Evolutionary conservation across 2,113 vertebrate species (phyloP), one percentile per base, ranked within the genome.

Genomic region (Tachysurus fulvidraco): DNA sequence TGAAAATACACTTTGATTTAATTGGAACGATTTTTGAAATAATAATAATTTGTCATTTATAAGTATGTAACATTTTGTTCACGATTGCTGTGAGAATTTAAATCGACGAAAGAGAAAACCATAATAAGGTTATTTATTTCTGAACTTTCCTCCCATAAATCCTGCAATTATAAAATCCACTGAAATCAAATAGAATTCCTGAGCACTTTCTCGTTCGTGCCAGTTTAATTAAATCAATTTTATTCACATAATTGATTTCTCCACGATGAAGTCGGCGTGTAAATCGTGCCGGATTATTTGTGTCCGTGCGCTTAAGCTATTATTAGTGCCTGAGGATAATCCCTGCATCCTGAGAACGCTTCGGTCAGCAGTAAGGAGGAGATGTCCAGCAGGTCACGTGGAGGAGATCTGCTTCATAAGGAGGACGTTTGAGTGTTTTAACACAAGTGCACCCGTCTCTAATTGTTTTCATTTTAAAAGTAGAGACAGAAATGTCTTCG

Each of bases 281-380:
- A 25, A 80, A 46, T 50, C 5, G 44, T 9, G 14, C 64, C 54
- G 23, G 46, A 54, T 79, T 28, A 64, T 79, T 85, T 46, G n/a
- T 55, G 79, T 80, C 62, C 67, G 7, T 85, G 78, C 83, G 57
- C 12, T 55, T 36, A 74, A 21, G 23, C 76, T 90, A 90, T 85
- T 81, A 88, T 83, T 74, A 89, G 81, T 76, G 76, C 36, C 59
- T n/a, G 14, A 54, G 57, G 69, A 69, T 90, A 90, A 92, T 93
- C 86, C 28, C 30, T 81, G 83, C 86, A 88, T 83, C 80, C 90
- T 52, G 74, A 30, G 14, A 76, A 71, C 76, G 69, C 46, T 84
- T 89, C 88, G 89, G 69, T 91, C 85, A 89, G 69, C 62, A 77
- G 21, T 36, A 60, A 41, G 67, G 23, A 14, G 14, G 25, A 62